These are phyloP conservation scores for Helobdella robusta DNA, from an alignment of 2,888 invertebrate genomes.

Conservation along the genomic window DNA sequence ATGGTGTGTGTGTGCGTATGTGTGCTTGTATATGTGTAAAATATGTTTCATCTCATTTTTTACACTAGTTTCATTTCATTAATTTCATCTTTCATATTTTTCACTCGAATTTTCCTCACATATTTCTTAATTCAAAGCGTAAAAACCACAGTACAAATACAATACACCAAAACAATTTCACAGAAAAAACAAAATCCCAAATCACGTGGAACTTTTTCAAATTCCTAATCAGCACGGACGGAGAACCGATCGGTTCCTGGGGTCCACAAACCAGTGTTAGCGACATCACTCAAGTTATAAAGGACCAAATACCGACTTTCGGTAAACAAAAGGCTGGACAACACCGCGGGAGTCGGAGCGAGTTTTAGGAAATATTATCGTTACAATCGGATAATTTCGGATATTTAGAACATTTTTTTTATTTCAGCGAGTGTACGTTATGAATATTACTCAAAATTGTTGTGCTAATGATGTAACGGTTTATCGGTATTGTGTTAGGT, in stretches of 20 bases:
- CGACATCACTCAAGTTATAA: constrained; percentile 27
- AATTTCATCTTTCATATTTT: neutral
- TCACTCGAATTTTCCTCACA: neutral
- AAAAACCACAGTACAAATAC: neutral
- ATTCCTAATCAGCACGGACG: constrained; percentile 51
- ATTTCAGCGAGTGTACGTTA: too few species aligned
- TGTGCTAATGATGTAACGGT: too few species aligned
- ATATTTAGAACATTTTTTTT: too few species aligned
- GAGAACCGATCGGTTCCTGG: constrained; percentile 50
- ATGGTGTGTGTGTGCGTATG: too few species aligned
- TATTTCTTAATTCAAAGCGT: neutral
- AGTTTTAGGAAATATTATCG: constrained; percentile 3
- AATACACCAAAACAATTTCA: neutral
- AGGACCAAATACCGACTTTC: neutral
- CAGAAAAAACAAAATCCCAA: neutral
- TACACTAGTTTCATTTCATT: neutral
- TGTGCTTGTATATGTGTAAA: too few species aligned
- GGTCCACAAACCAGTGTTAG: constrained; percentile 44
- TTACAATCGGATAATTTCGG: neutral
- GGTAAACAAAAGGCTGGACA: constrained; percentile 7
- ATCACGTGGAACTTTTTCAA: constrained; percentile 54
- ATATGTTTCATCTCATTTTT: neutral
- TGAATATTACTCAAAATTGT: too few species aligned
- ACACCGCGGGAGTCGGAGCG: constrained; percentile 13
- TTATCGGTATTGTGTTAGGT: too few species aligned